phyloP scores from a whole-genome alignment of 2,113 vertebrate genomes.

The Pseudonaja textilis region DNA sequence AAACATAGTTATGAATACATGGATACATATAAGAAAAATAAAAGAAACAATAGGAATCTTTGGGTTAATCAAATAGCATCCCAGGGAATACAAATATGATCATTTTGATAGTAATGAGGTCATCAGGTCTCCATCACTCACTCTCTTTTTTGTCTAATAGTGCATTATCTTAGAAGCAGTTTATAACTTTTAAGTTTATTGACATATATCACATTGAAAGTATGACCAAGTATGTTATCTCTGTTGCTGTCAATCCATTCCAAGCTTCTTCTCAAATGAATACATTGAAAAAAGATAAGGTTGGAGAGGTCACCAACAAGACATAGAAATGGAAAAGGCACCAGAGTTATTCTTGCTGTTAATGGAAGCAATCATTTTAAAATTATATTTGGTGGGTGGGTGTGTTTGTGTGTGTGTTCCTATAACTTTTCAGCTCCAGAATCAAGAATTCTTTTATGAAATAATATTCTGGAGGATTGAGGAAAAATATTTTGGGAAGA shows the following conservation, averaged over 20 bases:
- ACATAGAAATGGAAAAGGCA: neutral
- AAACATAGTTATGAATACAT: no score
- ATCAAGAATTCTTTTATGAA: neutral
- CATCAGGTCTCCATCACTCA: constrained; percentile 37
- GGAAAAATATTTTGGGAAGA: neutral
- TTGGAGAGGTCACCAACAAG: neutral
- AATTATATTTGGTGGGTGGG: neutral
- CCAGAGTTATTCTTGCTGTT: neutral
- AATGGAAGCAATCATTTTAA: neutral
- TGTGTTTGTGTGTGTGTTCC: neutral
- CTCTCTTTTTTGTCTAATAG: neutral
- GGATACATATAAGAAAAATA: no score
- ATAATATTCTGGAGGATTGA: neutral
- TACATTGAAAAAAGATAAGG: constrained; percentile 17
- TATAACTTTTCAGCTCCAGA: neutral
- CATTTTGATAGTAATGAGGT: neutral
- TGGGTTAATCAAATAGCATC: neutral
- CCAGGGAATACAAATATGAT: constrained; percentile 19
- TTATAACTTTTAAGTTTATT: constrained; percentile 51
- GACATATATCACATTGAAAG: constrained; percentile 9
- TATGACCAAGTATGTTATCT: constrained; percentile 30
- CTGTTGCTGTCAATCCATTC: constrained; percentile 26
- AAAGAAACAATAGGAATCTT: neutral
- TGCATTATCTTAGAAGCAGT: constrained; percentile 39
- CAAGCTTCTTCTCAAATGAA: constrained; percentile 26